Percentiles rank a stretch among this genome's conserved stretches.
Evolutionary conservation across 2,888 invertebrate genomes (phyloP).

Genomic region (Drosophila picticornis): DNA sequence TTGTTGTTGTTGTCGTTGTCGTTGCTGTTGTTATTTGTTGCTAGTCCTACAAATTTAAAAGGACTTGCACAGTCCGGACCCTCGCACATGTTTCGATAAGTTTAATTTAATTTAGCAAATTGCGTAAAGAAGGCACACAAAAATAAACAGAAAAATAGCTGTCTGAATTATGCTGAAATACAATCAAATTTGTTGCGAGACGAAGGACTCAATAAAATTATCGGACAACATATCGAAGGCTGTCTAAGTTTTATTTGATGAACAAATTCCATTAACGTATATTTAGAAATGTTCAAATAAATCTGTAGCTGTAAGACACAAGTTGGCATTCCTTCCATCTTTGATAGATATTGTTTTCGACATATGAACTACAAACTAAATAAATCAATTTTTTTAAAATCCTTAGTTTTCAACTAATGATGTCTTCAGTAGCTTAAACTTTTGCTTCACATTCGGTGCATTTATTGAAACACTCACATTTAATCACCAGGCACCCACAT

Average conservation of each 20-base stretch:
- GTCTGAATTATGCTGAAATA: neutral
- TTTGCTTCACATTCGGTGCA: neutral
- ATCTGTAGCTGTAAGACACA: neutral
- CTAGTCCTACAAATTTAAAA: conserved; percentile 25
- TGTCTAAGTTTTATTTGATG: neutral
- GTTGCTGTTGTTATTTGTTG: conserved; percentile 39
- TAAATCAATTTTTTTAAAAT: too few relatives aligned
- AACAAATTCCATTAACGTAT: neutral
- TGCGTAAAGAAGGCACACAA: conserved; percentile 13
- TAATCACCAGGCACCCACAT: neutral
- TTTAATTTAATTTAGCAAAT: conserved; percentile 41
- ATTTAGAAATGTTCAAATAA: neutral
- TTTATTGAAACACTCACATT: neutral
- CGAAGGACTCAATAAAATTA: neutral
- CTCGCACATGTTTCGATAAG: conserved; percentile 29
- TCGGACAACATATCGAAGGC: neutral
- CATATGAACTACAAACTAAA: neutral
- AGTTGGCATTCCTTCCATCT: neutral
- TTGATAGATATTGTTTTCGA: too few relatives aligned
- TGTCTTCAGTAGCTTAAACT: neutral
- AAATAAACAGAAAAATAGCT: neutral
- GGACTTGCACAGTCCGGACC: conserved; percentile 18
- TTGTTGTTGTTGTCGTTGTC: neutral
- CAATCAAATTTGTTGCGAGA: neutral
- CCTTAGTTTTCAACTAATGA: neutral